phyloP scores from a whole-genome alignment of 2,113 vertebrate species.

The Hippoglossus stenolepis region DNA sequence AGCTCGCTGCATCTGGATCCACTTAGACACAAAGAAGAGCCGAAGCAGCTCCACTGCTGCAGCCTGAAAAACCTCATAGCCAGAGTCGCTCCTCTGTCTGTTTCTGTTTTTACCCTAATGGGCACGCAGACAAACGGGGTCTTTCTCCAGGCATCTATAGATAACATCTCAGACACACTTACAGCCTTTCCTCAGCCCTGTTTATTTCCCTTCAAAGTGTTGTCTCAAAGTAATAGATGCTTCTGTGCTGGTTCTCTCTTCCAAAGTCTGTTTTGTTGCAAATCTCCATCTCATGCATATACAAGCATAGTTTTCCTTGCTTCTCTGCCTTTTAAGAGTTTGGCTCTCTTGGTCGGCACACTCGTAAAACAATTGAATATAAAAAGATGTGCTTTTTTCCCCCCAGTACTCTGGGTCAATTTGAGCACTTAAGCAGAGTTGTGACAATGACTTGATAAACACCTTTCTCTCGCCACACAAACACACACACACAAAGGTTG shows the following conservation, averaged over 20 bases:
- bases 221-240: background rate
- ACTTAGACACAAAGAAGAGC: constrained; percentile 75
- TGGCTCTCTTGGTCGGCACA: constrained; percentile 20
- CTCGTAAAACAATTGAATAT: constrained; percentile 60
- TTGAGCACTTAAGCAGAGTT: constrained; percentile 25
- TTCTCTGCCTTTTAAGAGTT: constrained; percentile 35
- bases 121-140: constrained; percentile 40
- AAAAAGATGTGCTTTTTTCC: constrained; percentile 34
- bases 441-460: constrained; percentile 30
- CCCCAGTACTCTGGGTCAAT: constrained; percentile 30
- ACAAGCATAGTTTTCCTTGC: constrained; percentile 21
- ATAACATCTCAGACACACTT: constrained; percentile 43
- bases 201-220: constrained; percentile 1
- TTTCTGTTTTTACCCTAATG: constrained; percentile 59
- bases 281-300: constrained; percentile 6
- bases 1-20: constrained; percentile 77
- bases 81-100: constrained; percentile 37
- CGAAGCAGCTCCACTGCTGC: constrained; percentile 50
- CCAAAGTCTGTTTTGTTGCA: background rate
- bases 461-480: background rate
- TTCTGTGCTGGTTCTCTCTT: background rate
- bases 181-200: background rate
- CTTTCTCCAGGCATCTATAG: constrained; percentile 37
- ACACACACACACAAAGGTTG: background rate
- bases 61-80: constrained; percentile 41